Conservation (phyloP, 2,888 invertebrate genomes). For the Agriopis marginaria region DNA sequence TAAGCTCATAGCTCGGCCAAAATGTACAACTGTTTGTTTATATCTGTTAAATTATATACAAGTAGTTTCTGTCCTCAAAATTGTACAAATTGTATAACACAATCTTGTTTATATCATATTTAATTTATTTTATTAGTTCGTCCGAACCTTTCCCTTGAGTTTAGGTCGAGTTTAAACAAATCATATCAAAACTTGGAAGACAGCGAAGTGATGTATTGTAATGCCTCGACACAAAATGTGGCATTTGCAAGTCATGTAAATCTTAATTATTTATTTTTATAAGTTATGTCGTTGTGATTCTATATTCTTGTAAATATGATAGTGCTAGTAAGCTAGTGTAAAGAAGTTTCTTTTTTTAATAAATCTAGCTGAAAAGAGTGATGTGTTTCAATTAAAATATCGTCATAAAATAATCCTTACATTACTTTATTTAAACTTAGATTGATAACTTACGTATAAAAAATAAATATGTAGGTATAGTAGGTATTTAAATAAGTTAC, state of each 20-base stretch:
- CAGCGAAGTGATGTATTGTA: not conserved
- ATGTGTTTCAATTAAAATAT: conserved; percentile 43
- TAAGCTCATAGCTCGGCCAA: too few relatives aligned
- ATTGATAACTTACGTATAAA: too few relatives aligned
- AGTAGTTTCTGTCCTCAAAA: not conserved
- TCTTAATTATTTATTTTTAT: conserved; percentile 70
- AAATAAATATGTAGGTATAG: not conserved
- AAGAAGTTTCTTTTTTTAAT: conserved; percentile 49
- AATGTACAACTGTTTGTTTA: not conserved
- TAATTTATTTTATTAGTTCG: not conserved
- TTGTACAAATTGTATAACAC: not conserved
- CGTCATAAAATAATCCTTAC: too few relatives aligned
- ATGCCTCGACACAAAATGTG: not conserved
- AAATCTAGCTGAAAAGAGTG: conserved; percentile 43
- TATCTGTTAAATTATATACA: not conserved
- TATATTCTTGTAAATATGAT: conserved; percentile 56
- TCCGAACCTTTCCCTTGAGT: not conserved
- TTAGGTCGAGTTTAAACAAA: not conserved
- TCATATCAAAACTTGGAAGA: conserved; percentile 4
- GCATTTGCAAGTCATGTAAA: conserved; percentile 47
- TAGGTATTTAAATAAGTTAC: too few relatives aligned
- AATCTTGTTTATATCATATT: not conserved
- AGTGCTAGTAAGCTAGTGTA: conserved; percentile 59
- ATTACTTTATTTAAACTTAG: too few relatives aligned
- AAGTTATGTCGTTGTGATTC: conserved; percentile 79